Conservation (phyloP, 2,797 vertebrate species). For the Sebastolobus altivelis region DNA sequence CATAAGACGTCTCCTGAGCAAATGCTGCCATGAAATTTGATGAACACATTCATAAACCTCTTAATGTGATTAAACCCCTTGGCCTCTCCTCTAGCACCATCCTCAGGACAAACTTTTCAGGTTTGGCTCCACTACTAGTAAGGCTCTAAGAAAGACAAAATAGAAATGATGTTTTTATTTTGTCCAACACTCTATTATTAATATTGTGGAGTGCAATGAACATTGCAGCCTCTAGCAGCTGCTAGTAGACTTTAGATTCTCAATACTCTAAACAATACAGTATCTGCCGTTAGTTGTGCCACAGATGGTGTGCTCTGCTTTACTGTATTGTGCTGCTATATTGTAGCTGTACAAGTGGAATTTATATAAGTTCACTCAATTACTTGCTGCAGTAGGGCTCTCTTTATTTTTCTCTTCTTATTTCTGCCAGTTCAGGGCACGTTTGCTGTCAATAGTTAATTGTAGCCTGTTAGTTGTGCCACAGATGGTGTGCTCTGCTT, state of each 20-base stretch:
- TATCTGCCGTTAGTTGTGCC: not conserved
- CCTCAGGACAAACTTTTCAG: slow-evolving; percentile 37
- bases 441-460: not conserved
- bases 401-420: slow-evolving; percentile 10
- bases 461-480: not conserved
- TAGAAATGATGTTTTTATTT: not conserved
- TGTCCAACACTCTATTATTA: not conserved
- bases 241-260: not conserved
- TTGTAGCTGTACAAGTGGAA: not conserved
- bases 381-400: not conserved
- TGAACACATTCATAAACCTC: slow-evolving; percentile 7
- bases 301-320: slow-evolving; percentile 3
- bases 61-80: slow-evolving; percentile 11
- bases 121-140: not conserved
- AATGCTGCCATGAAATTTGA: slow-evolving; percentile 19
- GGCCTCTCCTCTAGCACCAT: slow-evolving; percentile 65
- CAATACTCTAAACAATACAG: not conserved
- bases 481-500: slow-evolving; percentile 3
- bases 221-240: not conserved
- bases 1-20: not conserved
- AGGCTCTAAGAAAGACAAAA: not conserved
- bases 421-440: slow-evolving; percentile 1
- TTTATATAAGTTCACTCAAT: not conserved
- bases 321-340: not conserved
- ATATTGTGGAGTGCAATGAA: not conserved